A percentile compares a stretch with the other conserved stretches of the same genome.
These are phyloP conservation scores for Tricholauxania praeusta DNA, from an alignment of 2,888 invertebrate genomes.

Conservation along the genomic window DNA sequence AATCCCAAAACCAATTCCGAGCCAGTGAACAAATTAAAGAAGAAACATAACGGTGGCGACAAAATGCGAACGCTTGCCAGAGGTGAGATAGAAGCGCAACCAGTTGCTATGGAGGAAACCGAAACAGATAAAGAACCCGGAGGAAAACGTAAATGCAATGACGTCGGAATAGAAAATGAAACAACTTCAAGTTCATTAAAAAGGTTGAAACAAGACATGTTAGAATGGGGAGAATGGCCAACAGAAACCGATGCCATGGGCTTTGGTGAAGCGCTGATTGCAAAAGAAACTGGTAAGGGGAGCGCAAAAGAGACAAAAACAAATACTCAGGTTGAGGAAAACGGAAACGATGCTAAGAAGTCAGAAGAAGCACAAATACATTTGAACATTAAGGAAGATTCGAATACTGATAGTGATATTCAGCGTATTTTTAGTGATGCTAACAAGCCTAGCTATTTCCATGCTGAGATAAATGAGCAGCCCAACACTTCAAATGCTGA, in stretches of 20 bases:
- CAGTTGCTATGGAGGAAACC: not conserved
- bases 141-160: not conserved
- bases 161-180: not conserved
- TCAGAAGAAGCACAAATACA: too few relatives aligned
- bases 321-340: not conserved
- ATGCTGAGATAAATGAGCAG: too few relatives aligned
- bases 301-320: not conserved
- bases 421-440: too few relatives aligned
- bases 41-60: not conserved
- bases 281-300: constrained; percentile 4
- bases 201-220: constrained; percentile 13
- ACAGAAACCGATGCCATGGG: constrained; percentile 29
- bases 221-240: not conserved
- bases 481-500: too few relatives aligned
- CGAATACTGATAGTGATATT: too few relatives aligned
- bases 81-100: not conserved
- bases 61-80: constrained; percentile 7
- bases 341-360: not conserved
- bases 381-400: too few relatives aligned
- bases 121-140: not conserved
- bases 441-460: too few relatives aligned
- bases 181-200: constrained; percentile 18
- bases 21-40: not conserved
- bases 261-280: not conserved
- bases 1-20: constrained; percentile 11